Evolutionary conservation across 2,888 invertebrate genomes (phyloP), one percentile per base, ranked within the genome.

Genomic region (Pyralis farinalis): DNA sequence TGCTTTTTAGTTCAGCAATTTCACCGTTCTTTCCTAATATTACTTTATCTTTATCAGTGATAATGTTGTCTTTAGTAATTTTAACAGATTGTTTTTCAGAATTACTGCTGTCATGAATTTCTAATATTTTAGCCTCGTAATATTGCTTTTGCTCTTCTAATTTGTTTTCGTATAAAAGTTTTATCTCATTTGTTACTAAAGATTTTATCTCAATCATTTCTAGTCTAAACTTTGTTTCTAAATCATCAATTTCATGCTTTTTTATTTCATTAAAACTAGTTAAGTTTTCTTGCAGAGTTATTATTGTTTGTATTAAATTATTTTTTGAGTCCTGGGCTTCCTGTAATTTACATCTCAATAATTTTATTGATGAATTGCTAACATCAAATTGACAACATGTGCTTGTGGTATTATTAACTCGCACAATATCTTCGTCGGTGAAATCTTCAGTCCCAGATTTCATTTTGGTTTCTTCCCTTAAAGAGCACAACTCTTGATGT

Each of bases 321-420:
- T 74, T 71, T 58, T 71, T 66, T 1, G 72, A 67, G 10, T 67
- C 63, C 53, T 79, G 70, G 9, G 71, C 57, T 49, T 84, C 77
- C 47, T 79, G 66, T 3, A 83, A 46, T 53, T 68, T 76, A 9
- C 34, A 49, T 57, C 74, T 79, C 9, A 81, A 55, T 10, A 71
- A 72, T 42, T 61, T 65, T 27, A 80, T 33, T 4, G 70, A 68
- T 0, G 48, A 42, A 34, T 30, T 63, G 46, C 76, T 82, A 1
- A 70, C 70, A 37, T 55, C 60, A 8, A 42, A 44, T 30, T 51
- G 45, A 42, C 64, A 43, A 34, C 49, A 51, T 1, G 62, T 48
- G 51, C 67, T 72, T 6, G 72, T 78, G 3, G 66, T 51, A 37
- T 58, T 63, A 44, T 78, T 66, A 7, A 71, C 52, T 58, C 68